Conservation (phyloP, 2,113 vertebrate species). For the Egretta garzetta region DNA sequence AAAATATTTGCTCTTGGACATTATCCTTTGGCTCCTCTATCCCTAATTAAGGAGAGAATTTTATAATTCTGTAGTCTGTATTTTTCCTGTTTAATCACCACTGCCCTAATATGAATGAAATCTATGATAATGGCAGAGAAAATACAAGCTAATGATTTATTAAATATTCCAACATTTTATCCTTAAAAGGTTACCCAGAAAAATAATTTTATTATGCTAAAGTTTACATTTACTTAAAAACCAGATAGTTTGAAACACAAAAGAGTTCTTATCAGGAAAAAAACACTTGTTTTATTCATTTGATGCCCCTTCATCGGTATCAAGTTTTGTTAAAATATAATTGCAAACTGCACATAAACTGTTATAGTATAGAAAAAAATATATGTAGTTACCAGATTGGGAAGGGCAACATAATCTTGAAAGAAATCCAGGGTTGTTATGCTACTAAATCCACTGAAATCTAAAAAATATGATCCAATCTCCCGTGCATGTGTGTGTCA, state of each 20-base stretch:
- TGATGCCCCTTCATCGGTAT: background rate
- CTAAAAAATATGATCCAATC: background rate
- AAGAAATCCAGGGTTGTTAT: background rate
- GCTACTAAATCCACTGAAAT: background rate
- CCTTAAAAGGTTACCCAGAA: background rate
- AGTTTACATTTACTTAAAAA: background rate
- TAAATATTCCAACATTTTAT: background rate
- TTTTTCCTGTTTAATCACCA: background rate
- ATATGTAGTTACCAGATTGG: background rate
- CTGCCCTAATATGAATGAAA: background rate
- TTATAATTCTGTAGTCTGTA: background rate
- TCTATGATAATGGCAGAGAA: background rate
- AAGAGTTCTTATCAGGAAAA: background rate
- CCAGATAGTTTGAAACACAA: background rate
- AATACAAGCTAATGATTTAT: background rate
- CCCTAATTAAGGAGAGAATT: background rate
- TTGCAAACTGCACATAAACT: background rate
- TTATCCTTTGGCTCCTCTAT: background rate
- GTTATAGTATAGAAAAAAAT: background rate
- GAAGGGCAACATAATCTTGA: background rate
- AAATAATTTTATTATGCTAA: background rate
- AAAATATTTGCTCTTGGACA: constrained; percentile 15
- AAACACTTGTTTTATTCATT: background rate
- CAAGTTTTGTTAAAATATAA: background rate
- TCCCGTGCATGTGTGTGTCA: background rate